Conservation (phyloP, 2,888 invertebrate species). For the Noctua comes region DNA sequence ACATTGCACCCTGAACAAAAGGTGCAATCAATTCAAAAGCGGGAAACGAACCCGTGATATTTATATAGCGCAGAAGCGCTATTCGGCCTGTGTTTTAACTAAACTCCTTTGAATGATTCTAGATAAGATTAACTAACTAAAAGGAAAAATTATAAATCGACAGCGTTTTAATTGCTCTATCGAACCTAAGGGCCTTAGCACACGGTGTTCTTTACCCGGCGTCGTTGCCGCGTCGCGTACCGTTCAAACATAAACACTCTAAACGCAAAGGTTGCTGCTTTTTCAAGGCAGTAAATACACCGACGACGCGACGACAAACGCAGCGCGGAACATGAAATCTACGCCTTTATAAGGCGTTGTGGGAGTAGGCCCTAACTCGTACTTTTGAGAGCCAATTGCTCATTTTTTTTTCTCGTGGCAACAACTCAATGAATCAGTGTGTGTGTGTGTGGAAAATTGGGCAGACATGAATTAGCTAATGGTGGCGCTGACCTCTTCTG, state of each 20-base stretch:
- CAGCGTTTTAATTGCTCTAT: not conserved
- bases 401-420: not conserved
- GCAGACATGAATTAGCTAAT: not conserved
- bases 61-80: not conserved
- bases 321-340: not conserved
- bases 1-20: not conserved
- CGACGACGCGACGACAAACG: not conserved
- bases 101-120: not conserved
- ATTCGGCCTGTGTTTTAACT: not conserved
- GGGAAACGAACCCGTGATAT: not conserved
- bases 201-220: not conserved
- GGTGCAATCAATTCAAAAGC: not conserved
- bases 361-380: not conserved
- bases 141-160: not conserved
- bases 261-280: not conserved
- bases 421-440: slow-evolving; percentile 8
- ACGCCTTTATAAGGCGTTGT: not conserved
- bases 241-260: not conserved
- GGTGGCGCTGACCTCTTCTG: slow-evolving; percentile 10
- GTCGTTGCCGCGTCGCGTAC: not conserved
- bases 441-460: not conserved
- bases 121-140: not conserved
- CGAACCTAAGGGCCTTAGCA: not conserved
- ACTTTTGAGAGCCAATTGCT: not conserved
- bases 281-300: not conserved